Evolutionary conservation across 2,797 vertebrate genomes (phyloP).

Genomic region (Cheirogaleus major): DNA sequence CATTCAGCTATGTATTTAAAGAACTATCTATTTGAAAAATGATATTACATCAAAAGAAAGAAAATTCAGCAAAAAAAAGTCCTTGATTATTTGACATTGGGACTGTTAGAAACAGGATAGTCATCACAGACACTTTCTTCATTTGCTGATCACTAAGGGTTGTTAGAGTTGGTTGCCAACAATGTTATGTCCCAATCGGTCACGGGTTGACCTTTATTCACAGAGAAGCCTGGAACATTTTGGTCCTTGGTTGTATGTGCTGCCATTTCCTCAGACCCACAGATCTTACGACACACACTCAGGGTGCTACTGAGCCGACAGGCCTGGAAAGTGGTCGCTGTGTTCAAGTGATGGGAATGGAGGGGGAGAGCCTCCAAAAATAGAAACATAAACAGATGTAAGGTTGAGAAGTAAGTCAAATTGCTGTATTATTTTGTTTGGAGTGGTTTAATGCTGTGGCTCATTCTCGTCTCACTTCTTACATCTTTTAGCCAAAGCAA

Average conservation of each 20-base stretch:
- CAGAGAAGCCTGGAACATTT: neutral
- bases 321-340: slow-evolving; percentile 35
- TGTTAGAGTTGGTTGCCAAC: neutral
- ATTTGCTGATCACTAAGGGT: neutral
- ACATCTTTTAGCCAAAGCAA: neutral
- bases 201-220: neutral
- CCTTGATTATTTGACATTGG: neutral
- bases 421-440: neutral
- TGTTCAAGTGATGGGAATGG: neutral
- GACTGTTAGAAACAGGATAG: neutral
- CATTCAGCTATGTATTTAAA: neutral
- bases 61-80: neutral
- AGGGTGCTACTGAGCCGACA: slow-evolving; percentile 52
- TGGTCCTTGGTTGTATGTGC: neutral
- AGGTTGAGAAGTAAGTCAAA: slow-evolving; percentile 35
- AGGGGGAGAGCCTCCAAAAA: neutral
- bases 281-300: slow-evolving; percentile 22
- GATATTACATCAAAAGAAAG: neutral
- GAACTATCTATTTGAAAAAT: slow-evolving; percentile 6
- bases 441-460: neutral
- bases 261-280: slow-evolving; percentile 21
- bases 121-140: neutral
- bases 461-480: neutral
- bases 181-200: accelerated
- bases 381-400: slow-evolving; percentile 28